phyloP scores from a whole-genome alignment of 2,888 invertebrate genomes.

The Himalopsyche kuldschensis region DNA sequence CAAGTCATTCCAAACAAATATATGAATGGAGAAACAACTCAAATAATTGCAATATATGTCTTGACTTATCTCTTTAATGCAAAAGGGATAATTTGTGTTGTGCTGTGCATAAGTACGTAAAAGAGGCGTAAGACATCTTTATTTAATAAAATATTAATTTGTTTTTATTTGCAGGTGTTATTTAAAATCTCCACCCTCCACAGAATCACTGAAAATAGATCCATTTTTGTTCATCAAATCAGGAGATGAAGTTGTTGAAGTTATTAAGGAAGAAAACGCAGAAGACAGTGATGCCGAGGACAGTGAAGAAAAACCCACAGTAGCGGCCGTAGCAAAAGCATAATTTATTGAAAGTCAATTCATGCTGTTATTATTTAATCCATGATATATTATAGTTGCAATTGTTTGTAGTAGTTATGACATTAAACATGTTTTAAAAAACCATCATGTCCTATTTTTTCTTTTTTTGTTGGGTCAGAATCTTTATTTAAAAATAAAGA shows the following conservation, averaged over 20 bases:
- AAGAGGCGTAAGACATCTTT: neutral
- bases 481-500: no score
- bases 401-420: no score
- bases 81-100: no score
- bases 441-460: neutral
- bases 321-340: slow-evolving; percentile 43
- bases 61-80: no score
- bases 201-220: slow-evolving; percentile 70
- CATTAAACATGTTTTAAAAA: no score
- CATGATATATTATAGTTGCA: no score
- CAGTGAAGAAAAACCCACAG: slow-evolving; percentile 53
- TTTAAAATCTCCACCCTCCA: slow-evolving; percentile 65
- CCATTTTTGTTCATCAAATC: slow-evolving; percentile 58
- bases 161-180: slow-evolving; percentile 57
- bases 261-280: neutral
- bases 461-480: neutral
- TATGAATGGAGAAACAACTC: no score
- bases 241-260: slow-evolving; percentile 41
- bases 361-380: neutral
- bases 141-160: no score
- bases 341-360: no score
- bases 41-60: no score
- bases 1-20: no score
- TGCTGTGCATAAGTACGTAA: neutral
- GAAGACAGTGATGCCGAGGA: slow-evolving; percentile 49